Evolutionary conservation across 30 jellyfish, hydroid and myxozoan genomes (phyloP), one percentile per base, ranked within the genome.

Genomic region (Chironex yamaguchii): DNA sequence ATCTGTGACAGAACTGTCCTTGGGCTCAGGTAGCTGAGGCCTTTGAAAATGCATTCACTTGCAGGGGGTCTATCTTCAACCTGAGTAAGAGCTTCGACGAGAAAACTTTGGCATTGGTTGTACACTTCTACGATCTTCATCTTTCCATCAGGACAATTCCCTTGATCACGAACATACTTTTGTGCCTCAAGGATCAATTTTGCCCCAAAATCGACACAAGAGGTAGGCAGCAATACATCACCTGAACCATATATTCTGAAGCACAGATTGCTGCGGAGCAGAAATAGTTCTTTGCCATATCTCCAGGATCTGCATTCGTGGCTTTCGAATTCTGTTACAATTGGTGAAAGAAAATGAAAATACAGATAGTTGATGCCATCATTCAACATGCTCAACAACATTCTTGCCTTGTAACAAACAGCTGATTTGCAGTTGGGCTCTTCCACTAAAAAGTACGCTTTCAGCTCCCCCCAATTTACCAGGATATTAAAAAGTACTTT

Each of bases 391-490:
- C 63, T 85, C 12, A 20, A 54, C 29, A 79, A 11, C 79, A 79
- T 48, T 21, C 97, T 30, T 29, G 94, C 97, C 49, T 89, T 80
- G 64, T 6, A 80, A 48, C 90, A 53, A 20, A 79, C 54, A 34
- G 36, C 64, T 29, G 26, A 68, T 11, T 33, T 34, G 21, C 76
- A 23, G 25, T 30, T 81, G 2, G 90, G 68, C 30, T 78, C 93
- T n/a, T 81, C 95, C 48, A 67, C 69, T 9, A 52, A 34, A 67
- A 88, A 88, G 49, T 78, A 88, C 35, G 83, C 94, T 81, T 88
- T 88, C n/a, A 88, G 82, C 64, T 68, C 96, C 49, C 79, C 93
- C 96, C 96, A 88, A 42, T 79, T 88, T 27, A 88, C 29, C 72
- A 88, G 32, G 73, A 65, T 88, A n/a, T n/a, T n/a, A 33, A 27